Evolutionary conservation across 2,888 invertebrate species (phyloP), one percentile per base, ranked within the genome.

Genomic region (Leucoptera coffeella): DNA sequence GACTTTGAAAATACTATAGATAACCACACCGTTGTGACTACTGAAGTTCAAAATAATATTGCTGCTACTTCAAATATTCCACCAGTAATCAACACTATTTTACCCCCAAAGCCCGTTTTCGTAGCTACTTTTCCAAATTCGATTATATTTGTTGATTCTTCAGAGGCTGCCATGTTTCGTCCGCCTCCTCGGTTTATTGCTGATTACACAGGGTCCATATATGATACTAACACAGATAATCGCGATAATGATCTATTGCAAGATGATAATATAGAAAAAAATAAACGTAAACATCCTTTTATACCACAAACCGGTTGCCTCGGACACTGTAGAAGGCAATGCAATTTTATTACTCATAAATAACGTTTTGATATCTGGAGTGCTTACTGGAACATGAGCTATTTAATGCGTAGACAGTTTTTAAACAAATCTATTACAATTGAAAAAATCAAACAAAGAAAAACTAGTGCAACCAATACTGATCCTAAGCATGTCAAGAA

Each of bases 281-380:
- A 31, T 31, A 29, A 29, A 31, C 23, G 29, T 17, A 31, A 29
- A 27, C 31, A 27, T 31, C 31, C 31, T 25, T 29, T 31, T 20
- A 23, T 30, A 25, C 6, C 23, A 27, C 25, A 30, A 30, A 30
- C n/a, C n/a, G n/a, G 15, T 20, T 30, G 28, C 20, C 11, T 28
- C 23, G 23, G 23, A 12, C 12, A 23, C 12, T 23, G 23, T 23
- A 23, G 23, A 23, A 3, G 23, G 26, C 26, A 25, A 28, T 31
- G 31, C 31, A 29, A 29, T 27, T 21, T 29, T 10, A 27, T 28
- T 14, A 31, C 30, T 26, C 28, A 29, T 29, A 29, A 26, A 21
- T 9, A 31, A 22, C 29, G 31, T 26, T 20, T 26, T 26, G 29
- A 26, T 31, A 29, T 31, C 29, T 29, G 31, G 31, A 31, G 29